These are phyloP conservation scores for Pteropus rufus DNA, from an alignment of 2,797 vertebrate genomes.

Conservation along the genomic window DNA sequence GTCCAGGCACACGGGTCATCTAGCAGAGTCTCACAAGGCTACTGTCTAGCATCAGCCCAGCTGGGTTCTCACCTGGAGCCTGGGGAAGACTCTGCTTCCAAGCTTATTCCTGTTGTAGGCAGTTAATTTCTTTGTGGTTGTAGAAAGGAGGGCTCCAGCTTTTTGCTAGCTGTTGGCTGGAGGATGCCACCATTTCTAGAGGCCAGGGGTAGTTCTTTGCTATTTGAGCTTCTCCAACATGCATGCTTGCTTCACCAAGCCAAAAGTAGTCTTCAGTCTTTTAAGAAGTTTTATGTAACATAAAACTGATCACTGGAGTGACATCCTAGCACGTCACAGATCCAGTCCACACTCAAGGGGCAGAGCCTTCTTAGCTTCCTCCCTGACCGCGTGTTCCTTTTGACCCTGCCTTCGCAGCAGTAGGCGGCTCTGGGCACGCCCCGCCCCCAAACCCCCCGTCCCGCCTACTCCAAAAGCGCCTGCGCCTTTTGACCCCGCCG, in stretches of 20 bases:
- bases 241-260: background rate
- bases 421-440: accelerated
- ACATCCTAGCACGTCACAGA: background rate
- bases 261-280: background rate
- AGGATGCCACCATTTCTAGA: background rate
- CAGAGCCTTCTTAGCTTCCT: accelerated
- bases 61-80: background rate
- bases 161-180: background rate
- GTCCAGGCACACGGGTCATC: background rate
- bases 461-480: background rate
- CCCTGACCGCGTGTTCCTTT: background rate
- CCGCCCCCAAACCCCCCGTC: accelerated
- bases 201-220: background rate
- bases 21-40: background rate
- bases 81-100: background rate
- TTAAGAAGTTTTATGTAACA: too few species aligned
- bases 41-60: background rate
- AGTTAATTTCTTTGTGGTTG: background rate
- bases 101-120: background rate
- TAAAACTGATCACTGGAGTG: background rate
- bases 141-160: background rate
- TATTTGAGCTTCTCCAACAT: background rate
- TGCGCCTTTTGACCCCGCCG: background rate
- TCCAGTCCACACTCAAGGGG: accelerated
- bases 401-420: background rate